Evolutionary conservation across 2,888 invertebrate genomes (phyloP).

Genomic region (Cheilosia scutellata): DNA sequence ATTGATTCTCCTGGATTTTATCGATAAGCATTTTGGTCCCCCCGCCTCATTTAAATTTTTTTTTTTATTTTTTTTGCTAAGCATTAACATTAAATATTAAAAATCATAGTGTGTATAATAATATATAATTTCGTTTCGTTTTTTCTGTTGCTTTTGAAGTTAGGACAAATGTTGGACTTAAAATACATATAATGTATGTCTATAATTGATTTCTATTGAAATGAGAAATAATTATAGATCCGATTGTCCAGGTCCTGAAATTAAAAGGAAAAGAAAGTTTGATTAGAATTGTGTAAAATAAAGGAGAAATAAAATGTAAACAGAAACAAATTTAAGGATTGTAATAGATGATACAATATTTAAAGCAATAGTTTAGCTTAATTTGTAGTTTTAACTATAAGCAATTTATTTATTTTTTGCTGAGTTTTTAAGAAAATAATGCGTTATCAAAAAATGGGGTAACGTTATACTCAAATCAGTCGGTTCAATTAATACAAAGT

Average conservation of each 20-base stretch:
- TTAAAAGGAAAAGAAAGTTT: slow-evolving; percentile 77
- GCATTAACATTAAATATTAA: slow-evolving; percentile 21
- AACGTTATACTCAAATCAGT: no score
- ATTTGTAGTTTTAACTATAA: neutral
- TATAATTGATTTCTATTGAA: slow-evolving; percentile 84
- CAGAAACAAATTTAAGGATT: slow-evolving; percentile 9
- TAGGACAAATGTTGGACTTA: slow-evolving; percentile 62
- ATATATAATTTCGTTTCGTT: slow-evolving; percentile 35
- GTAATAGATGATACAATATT: slow-evolving; percentile 17
- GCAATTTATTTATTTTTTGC: neutral
- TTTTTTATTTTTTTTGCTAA: neutral
- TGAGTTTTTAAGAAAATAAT: no score
- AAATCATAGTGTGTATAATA: slow-evolving; percentile 4
- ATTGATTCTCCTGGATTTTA: slow-evolving; percentile 31
- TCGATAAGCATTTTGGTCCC: slow-evolving; percentile 62
- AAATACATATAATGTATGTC: slow-evolving; percentile 64
- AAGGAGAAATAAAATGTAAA: neutral
- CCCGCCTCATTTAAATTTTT: slow-evolving; percentile 16
- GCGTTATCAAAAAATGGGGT: no score
- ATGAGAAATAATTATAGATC: slow-evolving; percentile 86
- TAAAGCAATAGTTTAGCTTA: neutral
- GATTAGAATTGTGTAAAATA: slow-evolving; percentile 10
- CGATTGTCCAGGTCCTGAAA: slow-evolving; percentile 87
- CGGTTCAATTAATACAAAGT: no score
- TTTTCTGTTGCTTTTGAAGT: slow-evolving; percentile 4